A percentile compares a stretch with the other conserved stretches of the same genome.
phyloP scores from a whole-genome alignment of 2,797 vertebrate genomes.

The Meda fulgida region DNA sequence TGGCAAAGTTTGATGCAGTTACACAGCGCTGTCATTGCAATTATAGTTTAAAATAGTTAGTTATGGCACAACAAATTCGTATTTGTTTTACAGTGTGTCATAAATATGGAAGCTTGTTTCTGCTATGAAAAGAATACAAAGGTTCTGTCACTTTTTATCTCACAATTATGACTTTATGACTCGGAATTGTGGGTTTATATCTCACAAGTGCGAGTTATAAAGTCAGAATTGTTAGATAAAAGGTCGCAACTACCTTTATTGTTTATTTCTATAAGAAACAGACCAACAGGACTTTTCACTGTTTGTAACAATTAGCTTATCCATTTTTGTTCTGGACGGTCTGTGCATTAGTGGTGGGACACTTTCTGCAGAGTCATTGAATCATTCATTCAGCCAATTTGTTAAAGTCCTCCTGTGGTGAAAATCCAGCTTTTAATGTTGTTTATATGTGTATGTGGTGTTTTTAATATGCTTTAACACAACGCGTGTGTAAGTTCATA shows the following conservation, averaged over 20 bases:
- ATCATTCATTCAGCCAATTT: background rate
- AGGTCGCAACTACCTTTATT: background rate
- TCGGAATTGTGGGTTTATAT: too few species aligned
- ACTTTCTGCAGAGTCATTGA: background rate
- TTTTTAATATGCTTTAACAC: too few species aligned
- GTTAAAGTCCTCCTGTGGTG: too few species aligned
- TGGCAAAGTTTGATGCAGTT: background rate
- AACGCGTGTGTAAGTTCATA: too few species aligned
- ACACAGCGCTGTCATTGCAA: background rate
- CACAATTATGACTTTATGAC: too few species aligned
- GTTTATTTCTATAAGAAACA: background rate
- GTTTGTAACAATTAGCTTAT: background rate
- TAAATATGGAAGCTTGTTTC: too few species aligned
- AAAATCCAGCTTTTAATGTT: too few species aligned
- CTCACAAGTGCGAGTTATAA: too few species aligned
- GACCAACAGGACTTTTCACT: background rate
- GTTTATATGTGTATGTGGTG: too few species aligned
- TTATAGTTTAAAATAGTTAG: background rate
- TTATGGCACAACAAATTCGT: background rate
- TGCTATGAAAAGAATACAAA: too few species aligned
- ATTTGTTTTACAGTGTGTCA: background rate
- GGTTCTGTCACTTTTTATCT: too few species aligned
- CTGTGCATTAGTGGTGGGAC: background rate
- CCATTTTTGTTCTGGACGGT: background rate
- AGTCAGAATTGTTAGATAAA: background rate